Base-by-base conservation (phyloP, 1,140 invertebrate genomes). In the Arion vulgaris region DNA sequence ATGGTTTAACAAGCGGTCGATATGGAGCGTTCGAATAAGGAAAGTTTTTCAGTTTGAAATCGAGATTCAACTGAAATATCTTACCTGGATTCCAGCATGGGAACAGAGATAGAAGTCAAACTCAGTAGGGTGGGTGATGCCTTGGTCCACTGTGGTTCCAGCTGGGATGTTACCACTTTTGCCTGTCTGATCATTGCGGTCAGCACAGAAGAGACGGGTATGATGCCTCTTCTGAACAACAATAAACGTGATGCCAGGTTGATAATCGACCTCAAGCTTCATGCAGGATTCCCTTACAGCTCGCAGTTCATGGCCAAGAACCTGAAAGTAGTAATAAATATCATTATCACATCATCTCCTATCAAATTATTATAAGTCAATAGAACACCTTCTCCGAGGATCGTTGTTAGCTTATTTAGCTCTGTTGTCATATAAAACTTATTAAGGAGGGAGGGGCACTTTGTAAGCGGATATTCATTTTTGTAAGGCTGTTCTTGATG, bases 71-170 rank as follows among this genome's bases (percentile, higher is more conserved):
- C 45, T 49, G 45, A 11, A 62, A 62, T 51, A 32, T 77, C 80
- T 53, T 80, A 97, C 97, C 95, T 99, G 98, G 89, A 99, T 99
- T 85, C 98, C 98, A 93, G 99, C 98, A 93, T 99, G 99, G 93
- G 97, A 99, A 94, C 98, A 99, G n/a, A 99, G 94, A 93, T 99
- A 99, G 93, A 99, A 99, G 93, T 99, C 99, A 93, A 99, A 99
- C 93, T 99, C 98, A 9, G 98, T 99, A 69, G 99, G 99, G 94
- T 99, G 99, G 39, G 98, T 99, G 89, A 99, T 99, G 81, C 98
- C 98, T 78, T 99, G 96, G 93, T 99, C 99, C 41, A 99, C 99
- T 1, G 98, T 99, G 57, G 99, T 99, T 76, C 99, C 99, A 15
- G 99, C 98, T 34, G 99, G 99, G 90, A 99, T 99, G 93, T 99